Evolutionary conservation across 2,113 vertebrate genomes (phyloP).

Genomic region (Thomomys bottae): DNA sequence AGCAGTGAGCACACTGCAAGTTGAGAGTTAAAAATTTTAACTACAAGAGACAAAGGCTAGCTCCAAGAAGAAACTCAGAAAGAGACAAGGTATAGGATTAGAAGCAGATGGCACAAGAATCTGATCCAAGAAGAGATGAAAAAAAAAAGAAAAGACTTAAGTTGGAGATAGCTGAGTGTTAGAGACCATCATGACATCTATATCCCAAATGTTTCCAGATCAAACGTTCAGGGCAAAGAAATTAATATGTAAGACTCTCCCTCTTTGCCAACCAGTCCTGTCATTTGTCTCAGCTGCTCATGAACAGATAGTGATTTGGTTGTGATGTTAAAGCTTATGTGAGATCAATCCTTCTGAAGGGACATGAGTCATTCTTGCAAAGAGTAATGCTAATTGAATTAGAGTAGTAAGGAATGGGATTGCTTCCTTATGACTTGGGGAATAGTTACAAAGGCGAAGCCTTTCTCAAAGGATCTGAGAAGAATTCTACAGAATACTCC

Average conservation of each 20-base stretch:
- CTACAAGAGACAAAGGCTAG: not conserved
- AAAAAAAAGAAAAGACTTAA: not conserved
- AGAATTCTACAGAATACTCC: not conserved
- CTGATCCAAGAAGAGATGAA: conserved; percentile 3
- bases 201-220: conserved; percentile 7
- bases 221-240: not conserved
- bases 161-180: not conserved
- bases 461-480: conserved; percentile 1
- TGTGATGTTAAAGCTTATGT: not conserved
- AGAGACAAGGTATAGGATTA: not conserved
- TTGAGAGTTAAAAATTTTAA: conserved; percentile 9
- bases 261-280: not conserved
- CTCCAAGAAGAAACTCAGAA: not conserved
- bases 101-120: conserved; percentile 16
- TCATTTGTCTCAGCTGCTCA: not conserved
- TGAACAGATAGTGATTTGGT: not conserved
- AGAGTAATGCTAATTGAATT: not conserved
- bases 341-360: not conserved
- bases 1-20: not conserved
- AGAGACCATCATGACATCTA: not conserved
- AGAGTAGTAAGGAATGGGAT: not conserved
- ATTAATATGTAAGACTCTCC: not conserved
- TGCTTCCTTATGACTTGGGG: conserved; percentile 15
- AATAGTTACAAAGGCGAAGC: not conserved
- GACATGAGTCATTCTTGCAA: not conserved